Percentiles rank a stretch among this genome's conserved stretches.
These are phyloP conservation scores for Dinothrombium tinctorium DNA, from an alignment of 1,140 invertebrate genomes.

Conservation along the genomic window DNA sequence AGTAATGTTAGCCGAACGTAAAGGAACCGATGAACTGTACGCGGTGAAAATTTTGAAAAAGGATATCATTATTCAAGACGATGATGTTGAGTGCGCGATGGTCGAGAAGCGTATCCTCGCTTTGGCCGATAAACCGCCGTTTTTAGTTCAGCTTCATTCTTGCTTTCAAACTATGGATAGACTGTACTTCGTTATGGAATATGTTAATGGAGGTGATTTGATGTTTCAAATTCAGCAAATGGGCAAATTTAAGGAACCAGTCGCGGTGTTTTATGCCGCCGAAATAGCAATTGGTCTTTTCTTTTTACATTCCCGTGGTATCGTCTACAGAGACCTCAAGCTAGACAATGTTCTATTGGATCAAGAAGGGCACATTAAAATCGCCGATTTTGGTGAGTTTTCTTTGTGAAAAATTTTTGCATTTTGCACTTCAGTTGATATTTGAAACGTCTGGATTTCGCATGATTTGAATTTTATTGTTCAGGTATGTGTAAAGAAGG, in stretches of 20 bases:
- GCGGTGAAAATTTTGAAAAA: slow-evolving; percentile 99
- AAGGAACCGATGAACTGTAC: slow-evolving; percentile 93
- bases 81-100: slow-evolving; percentile 98
- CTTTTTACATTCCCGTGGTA: slow-evolving; percentile 80
- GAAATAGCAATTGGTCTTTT: slow-evolving; percentile 97
- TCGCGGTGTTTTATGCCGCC: slow-evolving; percentile 94
- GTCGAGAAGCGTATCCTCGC: slow-evolving; percentile 92
- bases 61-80: slow-evolving; percentile 98
- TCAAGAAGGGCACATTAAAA: slow-evolving; percentile 91
- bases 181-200: slow-evolving; percentile 99
- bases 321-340: slow-evolving; percentile 77
- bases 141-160: slow-evolving; percentile 91
- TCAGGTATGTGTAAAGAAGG: slow-evolving; percentile 99
- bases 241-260: slow-evolving; percentile 97
- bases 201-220: slow-evolving; percentile 94
- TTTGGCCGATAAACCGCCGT: slow-evolving; percentile 78
- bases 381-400: slow-evolving; percentile 98
- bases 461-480: no score
- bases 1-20: slow-evolving; percentile 88
- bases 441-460: no score
- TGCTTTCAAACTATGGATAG: slow-evolving; percentile 99
- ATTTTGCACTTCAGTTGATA: no score
- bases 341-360: slow-evolving; percentile 94
- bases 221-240: slow-evolving; percentile 99
- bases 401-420: no score